Evolutionary conservation across 1,140 invertebrate genomes (phyloP), one percentile per base, ranked within the genome.

Genomic region (Andricus grossulariae): DNA sequence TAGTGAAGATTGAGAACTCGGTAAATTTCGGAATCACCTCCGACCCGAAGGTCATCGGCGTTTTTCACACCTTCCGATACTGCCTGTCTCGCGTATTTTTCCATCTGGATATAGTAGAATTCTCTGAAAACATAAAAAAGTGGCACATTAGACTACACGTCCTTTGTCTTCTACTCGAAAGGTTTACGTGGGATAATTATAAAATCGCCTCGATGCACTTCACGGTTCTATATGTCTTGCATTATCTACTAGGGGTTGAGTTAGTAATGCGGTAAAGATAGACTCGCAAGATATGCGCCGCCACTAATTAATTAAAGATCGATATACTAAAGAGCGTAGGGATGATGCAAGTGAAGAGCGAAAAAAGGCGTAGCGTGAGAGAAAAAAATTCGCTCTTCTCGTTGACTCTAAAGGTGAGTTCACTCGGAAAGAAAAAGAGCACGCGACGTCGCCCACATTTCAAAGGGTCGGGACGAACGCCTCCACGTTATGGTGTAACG

Each of bases 71-170:
- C 98, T 93, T 99, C 99, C 80, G 97, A 98, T 82, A 99, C 95
- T 49, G 98, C 97, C 92, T 99, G 98, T 84, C 98, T 94, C 74
- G 99, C 98, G 92, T 99, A 99, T 92, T 99, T 99, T 93, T 99
- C 99, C 98, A 99, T 99, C 93, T 99, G 99, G 89, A 99, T 99
- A 93, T 99, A 99, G 94, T 98, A 99, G 93, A 99, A 99, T 93
- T 99, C 99, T 92, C 99, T 99, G 95, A 60, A 96, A 95, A 79
- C 78, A 85, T 81, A 79, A 79, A 71, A 21, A 16, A 66, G 13
- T 13, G 18, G 3, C 51, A 8, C 4, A 52, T 82, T 79, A 83
- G 45, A 74, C 19, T 50, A 49, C 25, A 2, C 50, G 12, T 60
- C 50, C 15, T 70, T 71, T 3, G 12, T 13, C 60, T 39, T 52